Conservation (phyloP, 1,140 invertebrate species). For the Nomia melanderi region DNA sequence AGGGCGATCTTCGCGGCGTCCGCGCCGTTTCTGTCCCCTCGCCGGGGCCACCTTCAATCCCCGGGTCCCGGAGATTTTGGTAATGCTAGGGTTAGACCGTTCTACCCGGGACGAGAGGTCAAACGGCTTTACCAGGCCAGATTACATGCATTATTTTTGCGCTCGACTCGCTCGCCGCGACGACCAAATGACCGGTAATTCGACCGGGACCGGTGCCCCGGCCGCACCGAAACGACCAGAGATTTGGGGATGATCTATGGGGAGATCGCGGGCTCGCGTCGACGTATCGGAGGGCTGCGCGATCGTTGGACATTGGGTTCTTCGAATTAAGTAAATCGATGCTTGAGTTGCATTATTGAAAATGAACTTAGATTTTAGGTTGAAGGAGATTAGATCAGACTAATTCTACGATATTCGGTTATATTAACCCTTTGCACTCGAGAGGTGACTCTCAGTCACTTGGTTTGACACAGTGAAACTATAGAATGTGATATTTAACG, state of each 20-base stretch:
- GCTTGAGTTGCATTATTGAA: too few species aligned
- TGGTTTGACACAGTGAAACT: too few species aligned
- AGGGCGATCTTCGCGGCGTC: neutral
- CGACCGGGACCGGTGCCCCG: slow-evolving; percentile 36
- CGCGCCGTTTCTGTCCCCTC: slow-evolving; percentile 15
- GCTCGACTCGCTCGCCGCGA: slow-evolving; percentile 37
- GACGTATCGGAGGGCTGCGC: neutral
- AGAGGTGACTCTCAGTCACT: too few species aligned
- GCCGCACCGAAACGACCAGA: neutral
- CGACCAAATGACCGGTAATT: slow-evolving; percentile 63
- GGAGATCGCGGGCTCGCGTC: neutral
- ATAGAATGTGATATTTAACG: too few species aligned
- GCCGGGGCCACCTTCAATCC: slow-evolving; percentile 23
- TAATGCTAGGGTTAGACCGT: slow-evolving; percentile 74
- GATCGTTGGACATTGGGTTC: too few species aligned
- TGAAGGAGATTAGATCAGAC: too few species aligned
- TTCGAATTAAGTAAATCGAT: too few species aligned
- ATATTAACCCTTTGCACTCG: too few species aligned
- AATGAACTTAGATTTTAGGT: too few species aligned
- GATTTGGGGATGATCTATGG: neutral
- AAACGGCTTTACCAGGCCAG: slow-evolving; percentile 70
- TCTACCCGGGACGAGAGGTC: slow-evolving; percentile 68
- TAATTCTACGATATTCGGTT: too few species aligned
- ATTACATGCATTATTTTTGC: slow-evolving; percentile 75
- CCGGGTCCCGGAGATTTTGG: slow-evolving; percentile 65